Evolutionary conservation across 2,797 vertebrate species (phyloP).

Genomic region (Centroberyx gerrardi): DNA sequence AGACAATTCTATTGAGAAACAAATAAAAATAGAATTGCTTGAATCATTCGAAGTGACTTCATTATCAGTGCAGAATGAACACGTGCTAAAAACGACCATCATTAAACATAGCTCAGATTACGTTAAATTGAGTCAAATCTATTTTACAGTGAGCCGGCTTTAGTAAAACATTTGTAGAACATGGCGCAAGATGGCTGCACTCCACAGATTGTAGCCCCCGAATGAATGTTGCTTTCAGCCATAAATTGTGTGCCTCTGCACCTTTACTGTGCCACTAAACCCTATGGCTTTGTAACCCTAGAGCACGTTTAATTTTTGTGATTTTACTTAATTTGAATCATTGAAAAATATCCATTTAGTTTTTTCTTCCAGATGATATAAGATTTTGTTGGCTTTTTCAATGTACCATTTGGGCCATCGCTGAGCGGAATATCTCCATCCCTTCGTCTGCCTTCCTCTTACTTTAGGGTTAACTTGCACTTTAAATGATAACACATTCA

Average conservation of each 20-base stretch:
- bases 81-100: not conserved
- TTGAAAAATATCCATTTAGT: no score
- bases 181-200: not conserved
- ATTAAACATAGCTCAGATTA: not conserved
- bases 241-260: conserved; percentile 5
- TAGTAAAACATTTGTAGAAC: no score
- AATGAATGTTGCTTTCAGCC: not conserved
- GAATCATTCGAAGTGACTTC: no score
- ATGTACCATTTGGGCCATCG: conserved; percentile 17
- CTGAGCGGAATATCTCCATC: conserved; percentile 16
- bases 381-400: conserved; percentile 7
- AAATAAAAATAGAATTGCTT: not conserved
- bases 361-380: no score
- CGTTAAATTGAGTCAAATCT: no score
- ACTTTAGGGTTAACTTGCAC: conserved; percentile 13
- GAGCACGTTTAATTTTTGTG: no score
- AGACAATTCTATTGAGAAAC: conserved; percentile 26
- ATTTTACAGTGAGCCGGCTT: no score
- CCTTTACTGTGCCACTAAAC: not conserved
- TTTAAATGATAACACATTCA: conserved; percentile 25
- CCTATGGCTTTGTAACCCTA: conserved; percentile 2
- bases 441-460: conserved; percentile 10
- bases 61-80: not conserved
- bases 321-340: no score
- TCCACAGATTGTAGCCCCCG: no score